Percentiles rank a stretch among this genome's conserved stretches.
phyloP scores from a whole-genome alignment of 1,140 invertebrate species.

The Liolophura sinensis region DNA sequence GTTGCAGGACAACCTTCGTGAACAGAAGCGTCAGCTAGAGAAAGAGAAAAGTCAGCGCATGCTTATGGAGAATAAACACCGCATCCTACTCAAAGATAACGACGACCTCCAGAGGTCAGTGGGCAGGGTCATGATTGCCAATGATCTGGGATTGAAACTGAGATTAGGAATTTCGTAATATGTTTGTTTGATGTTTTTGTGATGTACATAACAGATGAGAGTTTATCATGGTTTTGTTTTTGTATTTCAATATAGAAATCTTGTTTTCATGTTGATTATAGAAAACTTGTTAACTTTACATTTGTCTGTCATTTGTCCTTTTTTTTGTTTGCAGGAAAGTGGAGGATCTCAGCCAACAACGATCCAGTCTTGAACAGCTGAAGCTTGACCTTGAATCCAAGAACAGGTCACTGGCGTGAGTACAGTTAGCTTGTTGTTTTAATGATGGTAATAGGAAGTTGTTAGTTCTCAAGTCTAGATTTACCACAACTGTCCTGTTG shows the following conservation, averaged over 20 bases:
- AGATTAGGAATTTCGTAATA: too few relatives aligned
- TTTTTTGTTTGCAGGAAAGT: constrained; percentile 37
- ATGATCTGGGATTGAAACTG: too few relatives aligned
- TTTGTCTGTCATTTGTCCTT: constrained; percentile 7
- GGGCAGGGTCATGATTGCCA: neutral
- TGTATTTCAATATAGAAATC: too few relatives aligned
- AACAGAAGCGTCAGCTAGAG: constrained; percentile 40
- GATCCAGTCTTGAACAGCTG: constrained; percentile 42
- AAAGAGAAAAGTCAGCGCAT: constrained; percentile 42
- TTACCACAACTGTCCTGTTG: too few relatives aligned
- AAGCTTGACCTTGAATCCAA: constrained; percentile 51
- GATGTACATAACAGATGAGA: too few relatives aligned
- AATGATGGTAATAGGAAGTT: too few relatives aligned
- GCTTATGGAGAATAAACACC: constrained; percentile 42
- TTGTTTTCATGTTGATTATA: too few relatives aligned
- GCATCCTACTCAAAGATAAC: constrained; percentile 39
- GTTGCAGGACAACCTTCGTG: constrained; percentile 47
- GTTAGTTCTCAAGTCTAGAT: too few relatives aligned
- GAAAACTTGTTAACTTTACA: neutral
- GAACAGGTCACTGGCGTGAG: constrained; percentile 46
- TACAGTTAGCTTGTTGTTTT: neutral
- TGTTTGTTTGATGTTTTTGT: too few relatives aligned
- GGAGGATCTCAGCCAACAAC: constrained; percentile 37
- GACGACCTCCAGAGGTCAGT: constrained; percentile 43
- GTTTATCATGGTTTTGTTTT: too few relatives aligned